Conservation (phyloP, 2,888 invertebrate genomes). For the Ptilodon capucinus region DNA sequence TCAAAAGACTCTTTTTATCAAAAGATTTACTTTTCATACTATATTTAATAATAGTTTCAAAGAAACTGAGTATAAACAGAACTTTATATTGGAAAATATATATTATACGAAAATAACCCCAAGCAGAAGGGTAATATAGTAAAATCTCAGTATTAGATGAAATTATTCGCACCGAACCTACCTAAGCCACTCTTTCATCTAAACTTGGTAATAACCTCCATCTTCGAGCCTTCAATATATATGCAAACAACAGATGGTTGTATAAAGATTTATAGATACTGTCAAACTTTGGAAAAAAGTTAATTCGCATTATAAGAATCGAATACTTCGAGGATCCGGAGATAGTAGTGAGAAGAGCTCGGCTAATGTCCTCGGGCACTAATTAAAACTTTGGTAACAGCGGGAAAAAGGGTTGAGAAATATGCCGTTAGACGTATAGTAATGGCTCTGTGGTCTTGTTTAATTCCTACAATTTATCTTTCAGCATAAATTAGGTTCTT, state of each 20-base stretch:
- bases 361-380: conserved; percentile 80
- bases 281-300: conserved; percentile 47
- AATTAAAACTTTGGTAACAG: conserved; percentile 78
- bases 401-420: conserved; percentile 77
- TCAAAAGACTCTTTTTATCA: too few species aligned
- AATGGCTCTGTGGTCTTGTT: conserved; percentile 67
- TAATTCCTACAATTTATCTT: conserved; percentile 70
- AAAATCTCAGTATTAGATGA: conserved; percentile 17
- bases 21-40: too few species aligned
- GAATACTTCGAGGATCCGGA: conserved; percentile 50
- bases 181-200: conserved; percentile 13
- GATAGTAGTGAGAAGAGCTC: conserved; percentile 62
- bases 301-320: conserved; percentile 53
- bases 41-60: background rate
- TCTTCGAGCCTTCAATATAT: conserved; percentile 2
- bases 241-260: background rate
- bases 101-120: conserved; percentile 3
- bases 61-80: too few species aligned
- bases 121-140: conserved; percentile 22
- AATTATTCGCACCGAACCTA: conserved; percentile 14
- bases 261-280: conserved; percentile 33
- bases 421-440: conserved; percentile 73
- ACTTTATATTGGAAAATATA: background rate
- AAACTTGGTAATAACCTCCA: conserved; percentile 18
- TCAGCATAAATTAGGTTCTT: conserved; percentile 40